Evolutionary conservation across 2,888 invertebrate species (phyloP).

Genomic region (Lepidocyrtinus sp.): DNA sequence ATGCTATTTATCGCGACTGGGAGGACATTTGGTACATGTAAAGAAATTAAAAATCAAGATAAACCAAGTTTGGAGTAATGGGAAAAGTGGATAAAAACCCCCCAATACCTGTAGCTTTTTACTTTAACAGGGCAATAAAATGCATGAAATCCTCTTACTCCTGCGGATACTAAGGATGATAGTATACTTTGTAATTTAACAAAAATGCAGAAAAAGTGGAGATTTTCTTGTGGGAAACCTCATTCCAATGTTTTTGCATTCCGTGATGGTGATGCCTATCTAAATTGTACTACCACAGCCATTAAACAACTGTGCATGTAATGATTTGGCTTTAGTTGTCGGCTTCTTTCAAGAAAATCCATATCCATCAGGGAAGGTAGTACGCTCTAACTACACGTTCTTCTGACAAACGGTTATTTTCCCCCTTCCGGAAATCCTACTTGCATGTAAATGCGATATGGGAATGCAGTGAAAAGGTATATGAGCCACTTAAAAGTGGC

Average conservation of each 20-base stretch:
- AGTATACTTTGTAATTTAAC: no score
- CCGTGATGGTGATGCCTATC: neutral
- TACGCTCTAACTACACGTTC: neutral
- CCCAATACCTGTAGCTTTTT: no score
- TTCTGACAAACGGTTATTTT: neutral
- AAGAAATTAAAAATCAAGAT: no score
- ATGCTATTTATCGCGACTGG: no score
- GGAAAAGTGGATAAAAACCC: no score
- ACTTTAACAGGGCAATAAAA: no score
- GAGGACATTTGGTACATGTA: no score
- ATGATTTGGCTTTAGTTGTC: neutral
- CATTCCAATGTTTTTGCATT: neutral
- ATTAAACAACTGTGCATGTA: neutral
- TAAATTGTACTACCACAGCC: neutral
- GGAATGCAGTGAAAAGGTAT: neutral
- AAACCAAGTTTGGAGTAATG: no score
- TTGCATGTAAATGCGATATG: neutral
- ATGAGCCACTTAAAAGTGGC: conserved; percentile 26
- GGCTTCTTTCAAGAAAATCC: neutral
- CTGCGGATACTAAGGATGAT: no score
- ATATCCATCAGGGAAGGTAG: neutral
- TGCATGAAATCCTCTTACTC: no score
- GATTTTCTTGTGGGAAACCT: no score
- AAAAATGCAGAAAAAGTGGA: no score
- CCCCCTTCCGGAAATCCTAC: neutral